Evolutionary conservation across 1,140 invertebrate genomes (phyloP).

Genomic region (Papilio glaucus): DNA sequence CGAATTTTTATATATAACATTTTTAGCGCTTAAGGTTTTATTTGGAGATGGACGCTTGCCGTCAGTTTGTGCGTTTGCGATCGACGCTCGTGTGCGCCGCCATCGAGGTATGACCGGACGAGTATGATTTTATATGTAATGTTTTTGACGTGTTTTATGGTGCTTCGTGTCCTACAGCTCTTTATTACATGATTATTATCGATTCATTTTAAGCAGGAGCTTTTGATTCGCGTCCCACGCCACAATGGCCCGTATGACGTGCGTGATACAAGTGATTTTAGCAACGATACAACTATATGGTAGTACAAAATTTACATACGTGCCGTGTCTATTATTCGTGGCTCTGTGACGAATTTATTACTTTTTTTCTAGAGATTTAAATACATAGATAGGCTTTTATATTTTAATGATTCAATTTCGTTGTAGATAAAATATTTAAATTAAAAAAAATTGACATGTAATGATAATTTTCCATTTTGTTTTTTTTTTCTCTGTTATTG

Average conservation of each 20-base stretch:
- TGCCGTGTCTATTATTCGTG: conserved; percentile 55
- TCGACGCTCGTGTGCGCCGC: no score
- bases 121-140: conserved; percentile 54
- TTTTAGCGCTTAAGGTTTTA: conserved; percentile 21
- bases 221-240: neutral
- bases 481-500: no score
- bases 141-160: conserved; percentile 64
- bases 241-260: neutral
- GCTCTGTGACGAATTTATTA: conserved; percentile 64
- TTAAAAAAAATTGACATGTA: no score
- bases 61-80: conserved; percentile 29
- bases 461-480: neutral
- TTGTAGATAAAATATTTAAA: no score
- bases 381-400: conserved; percentile 3
- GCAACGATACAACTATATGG: conserved; percentile 49
- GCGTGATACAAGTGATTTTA: conserved; percentile 46
- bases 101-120: conserved; percentile 46
- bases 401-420: no score
- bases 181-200: conserved; percentile 52
- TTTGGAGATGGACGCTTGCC: neutral
- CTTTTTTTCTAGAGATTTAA: conserved; percentile 6
- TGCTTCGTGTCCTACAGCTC: conserved; percentile 70
- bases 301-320: conserved; percentile 66
- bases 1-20: conserved; percentile 24
- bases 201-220: conserved; percentile 39